phyloP scores from a whole-genome alignment of 2,888 invertebrate species.

The Sicus ferrugineus region DNA sequence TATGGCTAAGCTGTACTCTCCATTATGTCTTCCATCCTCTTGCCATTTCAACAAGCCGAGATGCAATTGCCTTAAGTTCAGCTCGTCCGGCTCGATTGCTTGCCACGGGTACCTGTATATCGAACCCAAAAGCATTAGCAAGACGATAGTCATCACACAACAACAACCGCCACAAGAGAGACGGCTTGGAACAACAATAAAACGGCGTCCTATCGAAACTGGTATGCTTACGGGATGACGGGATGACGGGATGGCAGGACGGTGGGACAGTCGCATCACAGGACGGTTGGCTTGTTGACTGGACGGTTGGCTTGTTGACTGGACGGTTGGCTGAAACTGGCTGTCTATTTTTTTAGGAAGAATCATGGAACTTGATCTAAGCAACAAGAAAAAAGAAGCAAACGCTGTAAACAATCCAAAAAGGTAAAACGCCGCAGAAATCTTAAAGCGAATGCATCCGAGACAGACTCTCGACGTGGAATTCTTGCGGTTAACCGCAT shows the following conservation, averaged over 20 bases:
- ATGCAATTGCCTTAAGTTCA: background rate
- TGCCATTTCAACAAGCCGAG: too few species aligned
- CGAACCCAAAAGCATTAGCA: conserved; percentile 22
- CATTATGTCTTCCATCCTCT: too few species aligned
- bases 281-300: background rate
- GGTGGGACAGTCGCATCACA: too few species aligned
- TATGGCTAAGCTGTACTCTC: background rate
- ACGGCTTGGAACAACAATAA: background rate
- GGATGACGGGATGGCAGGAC: background rate
- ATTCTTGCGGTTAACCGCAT: conserved; percentile 29
- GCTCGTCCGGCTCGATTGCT: conserved; percentile 15
- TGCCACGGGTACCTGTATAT: conserved; percentile 9
- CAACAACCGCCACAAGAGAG: background rate
- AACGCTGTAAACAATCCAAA: conserved; percentile 27
- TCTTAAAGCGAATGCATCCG: conserved; percentile 9
- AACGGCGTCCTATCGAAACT: background rate
- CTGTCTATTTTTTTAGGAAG: background rate
- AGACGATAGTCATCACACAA: conserved; percentile 20
- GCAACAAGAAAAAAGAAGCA: conserved; percentile 28
- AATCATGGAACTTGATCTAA: conserved; percentile 20
- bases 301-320: background rate
- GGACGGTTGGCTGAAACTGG: background rate
- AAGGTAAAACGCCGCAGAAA: conserved; percentile 19
- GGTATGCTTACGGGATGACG: background rate
- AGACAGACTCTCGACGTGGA: background rate